Base-by-base conservation (phyloP, 2,888 invertebrate genomes). In the Drosophila setosimentum region DNA sequence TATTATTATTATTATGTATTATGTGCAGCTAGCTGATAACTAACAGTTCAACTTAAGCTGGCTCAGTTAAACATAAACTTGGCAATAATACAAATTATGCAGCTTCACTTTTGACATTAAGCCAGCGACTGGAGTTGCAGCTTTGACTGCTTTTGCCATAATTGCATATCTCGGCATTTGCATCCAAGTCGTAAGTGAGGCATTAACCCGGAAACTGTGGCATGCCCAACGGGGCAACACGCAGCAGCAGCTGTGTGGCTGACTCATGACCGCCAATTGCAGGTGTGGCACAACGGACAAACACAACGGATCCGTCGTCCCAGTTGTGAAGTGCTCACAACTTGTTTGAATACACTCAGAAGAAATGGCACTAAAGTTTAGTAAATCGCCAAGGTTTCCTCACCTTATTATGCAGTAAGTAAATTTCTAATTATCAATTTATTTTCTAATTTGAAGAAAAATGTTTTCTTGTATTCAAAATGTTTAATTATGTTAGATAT, bases 131-230 rank as follows among this genome's bases (percentile, higher is more conserved):
- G 37, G 27, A 35, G 33, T 24, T 27, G 40, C 33, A 50, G 68
- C 33, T 27, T 48, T 32, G 32, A 54, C 32, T 27, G 67, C 68
- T 42, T 35, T 53, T 62, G 55, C 18, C 21, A 42, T 62, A 62
- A 54, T 30, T 63, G 48, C 62, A 60, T 79, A 73, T 70, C 89
- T 70, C 40, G 53, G 62, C 70, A 74, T 63, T 73, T 73, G 77
- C 51, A 87, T 80, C 87, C 45, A 24, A 45, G 45, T 16, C 80
- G 40, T 42, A 59, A 73, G 68, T 77, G 70, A 64, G 76, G 70
- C 71, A 69, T 45, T 73, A 79, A 83, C 91, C 91, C 91, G 90
- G 90, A 91, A 91, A 87, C 89, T 62, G 48, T 57, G 63, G 62
- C 71, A 49, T 48, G 40, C 61, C 68, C 49, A 55, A 60, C 50